phyloP scores from a whole-genome alignment of 2,888 invertebrate species.

The Drosophila nr. perissopoda region DNA sequence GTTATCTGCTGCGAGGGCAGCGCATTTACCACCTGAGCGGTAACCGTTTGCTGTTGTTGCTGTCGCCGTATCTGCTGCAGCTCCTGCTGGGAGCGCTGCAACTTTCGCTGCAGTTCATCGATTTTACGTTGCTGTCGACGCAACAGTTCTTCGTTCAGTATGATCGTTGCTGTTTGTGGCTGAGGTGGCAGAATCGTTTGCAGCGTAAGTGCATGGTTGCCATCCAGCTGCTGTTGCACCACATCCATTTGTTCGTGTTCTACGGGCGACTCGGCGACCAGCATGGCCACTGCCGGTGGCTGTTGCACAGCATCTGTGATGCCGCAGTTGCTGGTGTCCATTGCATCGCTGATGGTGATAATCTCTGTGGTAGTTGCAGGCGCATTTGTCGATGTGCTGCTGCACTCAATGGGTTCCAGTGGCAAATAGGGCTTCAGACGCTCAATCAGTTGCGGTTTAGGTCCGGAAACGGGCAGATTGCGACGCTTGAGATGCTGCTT shows the following conservation, averaged over 20 bases:
- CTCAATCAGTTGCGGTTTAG: conserved; percentile 97
- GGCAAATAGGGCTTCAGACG: conserved; percentile 91
- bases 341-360: conserved; percentile 69
- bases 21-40: conserved; percentile 76
- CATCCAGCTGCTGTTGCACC: conserved; percentile 82
- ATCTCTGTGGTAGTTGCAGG: conserved; percentile 65
- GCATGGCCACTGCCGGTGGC: conserved; percentile 70
- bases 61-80: conserved; percentile 88
- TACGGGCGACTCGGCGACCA: conserved; percentile 75
- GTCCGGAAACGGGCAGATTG: conserved; percentile 97
- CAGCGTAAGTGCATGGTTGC: conserved; percentile 77
- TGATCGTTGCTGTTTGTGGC: conserved; percentile 84
- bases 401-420: conserved; percentile 84
- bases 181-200: conserved; percentile 80
- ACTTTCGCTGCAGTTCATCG: conserved; percentile 93
- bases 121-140: conserved; percentile 94
- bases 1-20: conserved; percentile 83
- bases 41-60: conserved; percentile 75
- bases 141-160: conserved; percentile 90
- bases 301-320: conserved; percentile 39
- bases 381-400: conserved; percentile 68
- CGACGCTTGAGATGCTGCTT: conserved; percentile 97
- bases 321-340: conserved; percentile 81
- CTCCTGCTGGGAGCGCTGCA: conserved; percentile 91
- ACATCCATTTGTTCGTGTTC: conserved; percentile 85